Conservation (phyloP, 2,113 vertebrate species). For the Oncorhynchus kisutch region DNA sequence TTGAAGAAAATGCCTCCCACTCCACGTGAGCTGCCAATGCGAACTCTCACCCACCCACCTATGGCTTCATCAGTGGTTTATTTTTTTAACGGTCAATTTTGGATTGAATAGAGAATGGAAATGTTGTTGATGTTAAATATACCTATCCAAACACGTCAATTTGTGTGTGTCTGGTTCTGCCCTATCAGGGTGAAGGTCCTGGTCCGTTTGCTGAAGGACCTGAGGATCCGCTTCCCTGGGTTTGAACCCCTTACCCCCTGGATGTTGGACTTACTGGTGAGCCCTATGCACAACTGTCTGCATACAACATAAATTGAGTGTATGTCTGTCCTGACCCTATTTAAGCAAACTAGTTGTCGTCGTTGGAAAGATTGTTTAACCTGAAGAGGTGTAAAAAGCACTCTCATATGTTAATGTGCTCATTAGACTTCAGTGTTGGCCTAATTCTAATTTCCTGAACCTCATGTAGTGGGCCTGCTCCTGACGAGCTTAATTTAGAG, state of each 20-base stretch:
- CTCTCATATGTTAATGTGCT: too few relatives aligned
- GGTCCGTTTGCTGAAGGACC: constrained; percentile 83
- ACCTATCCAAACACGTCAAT: not conserved
- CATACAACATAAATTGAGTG: too few relatives aligned
- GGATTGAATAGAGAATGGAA: not conserved
- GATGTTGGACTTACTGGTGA: constrained; percentile 85
- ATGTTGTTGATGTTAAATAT: not conserved
- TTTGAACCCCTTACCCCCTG: constrained; percentile 86
- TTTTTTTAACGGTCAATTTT: not conserved
- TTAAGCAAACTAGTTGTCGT: too few relatives aligned
- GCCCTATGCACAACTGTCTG: not conserved
- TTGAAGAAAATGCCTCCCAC: constrained; percentile 87
- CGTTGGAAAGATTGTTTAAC: too few relatives aligned
- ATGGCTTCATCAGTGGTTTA: not conserved
- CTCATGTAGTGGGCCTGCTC: too few relatives aligned
- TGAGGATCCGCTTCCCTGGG: constrained; percentile 81
- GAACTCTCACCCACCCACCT: not conserved
- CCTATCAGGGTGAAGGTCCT: constrained; percentile 81
- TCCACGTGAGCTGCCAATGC: constrained; percentile 77
- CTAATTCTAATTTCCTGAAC: too few relatives aligned
- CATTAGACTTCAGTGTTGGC: too few relatives aligned
- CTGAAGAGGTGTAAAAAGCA: too few relatives aligned
- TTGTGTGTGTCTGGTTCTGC: not conserved
- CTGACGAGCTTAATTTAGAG: too few relatives aligned
- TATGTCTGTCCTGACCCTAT: too few relatives aligned